Base-by-base conservation (phyloP, 2,797 vertebrate genomes). In the Parambassis ranga region DNA sequence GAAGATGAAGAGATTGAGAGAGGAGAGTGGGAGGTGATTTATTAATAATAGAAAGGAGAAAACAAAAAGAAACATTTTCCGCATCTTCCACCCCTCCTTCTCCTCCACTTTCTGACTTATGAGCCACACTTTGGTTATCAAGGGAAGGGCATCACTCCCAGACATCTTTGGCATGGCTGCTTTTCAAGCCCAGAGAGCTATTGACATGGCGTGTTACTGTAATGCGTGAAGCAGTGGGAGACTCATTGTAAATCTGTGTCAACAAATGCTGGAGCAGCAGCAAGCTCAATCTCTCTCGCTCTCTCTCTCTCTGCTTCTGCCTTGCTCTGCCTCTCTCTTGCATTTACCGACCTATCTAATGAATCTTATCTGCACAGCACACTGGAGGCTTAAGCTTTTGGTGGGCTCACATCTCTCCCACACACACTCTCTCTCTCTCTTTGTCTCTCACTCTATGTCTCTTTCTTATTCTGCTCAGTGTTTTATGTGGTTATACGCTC, bases 181-280 rank as follows among this genome's bases (percentile, higher is more conserved):
- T 79, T 82, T 82, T 82, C 74, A 83, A 85, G 85, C 86, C 78
- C 83, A 87, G 81, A 88, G 83, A 86, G 80, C 84, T 84, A 83
- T 88, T 88, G 85, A 89, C 85, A 89, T 87, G 87, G 72, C 48
- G 73, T 81, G 79, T 86, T 87, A 89, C 86, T 81, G 86, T 90
- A 87, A 87, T 87, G 89, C 81, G 71, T 84, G 85, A 86, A 79
- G 86, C 85, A 77, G 81, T 82, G 80, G 85, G 88, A 81, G 82
- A 85, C 79, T 87, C 88, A 86, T 88, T 89, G 87, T 91, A 87
- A 90, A 90, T 87, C 81, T 86, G 84, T 90, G 87, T 90, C 88
- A 89, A 91, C 87, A 90, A 90, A 90, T 84, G 83, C 75, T 83
- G 73, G 73, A 87, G 85, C 86, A 87, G 87, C 80, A 83, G 74